Conservation (phyloP, 1,140 invertebrate genomes). For the Venustaconcha ellipsiformis region DNA sequence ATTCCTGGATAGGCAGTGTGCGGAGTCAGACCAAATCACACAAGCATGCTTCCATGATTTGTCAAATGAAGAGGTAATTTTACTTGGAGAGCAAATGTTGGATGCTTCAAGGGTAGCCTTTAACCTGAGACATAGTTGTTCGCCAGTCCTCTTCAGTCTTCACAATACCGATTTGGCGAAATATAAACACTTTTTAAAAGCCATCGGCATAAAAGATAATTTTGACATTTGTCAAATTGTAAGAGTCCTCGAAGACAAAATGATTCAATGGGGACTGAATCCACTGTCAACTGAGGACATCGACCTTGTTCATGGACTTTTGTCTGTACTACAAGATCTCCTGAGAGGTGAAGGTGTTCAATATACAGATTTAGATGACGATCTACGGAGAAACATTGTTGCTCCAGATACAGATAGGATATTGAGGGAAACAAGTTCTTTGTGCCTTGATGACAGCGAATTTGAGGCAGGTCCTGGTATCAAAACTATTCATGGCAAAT, state of each 20-base stretch:
- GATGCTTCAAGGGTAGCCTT: constrained; percentile 28
- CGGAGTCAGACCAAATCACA: too few relatives aligned
- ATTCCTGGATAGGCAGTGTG: too few relatives aligned
- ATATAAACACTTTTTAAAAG: constrained; percentile 18
- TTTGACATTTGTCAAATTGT: constrained; percentile 26
- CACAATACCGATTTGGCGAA: not conserved
- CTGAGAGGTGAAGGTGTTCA: not conserved
- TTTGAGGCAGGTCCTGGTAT: constrained; percentile 12
- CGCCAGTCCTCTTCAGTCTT: constrained; percentile 39
- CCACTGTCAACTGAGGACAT: not conserved
- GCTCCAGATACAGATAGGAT: constrained; percentile 29
- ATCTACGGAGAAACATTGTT: constrained; percentile 12
- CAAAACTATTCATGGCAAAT: constrained; percentile 30
- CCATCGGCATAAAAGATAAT: constrained; percentile 28
- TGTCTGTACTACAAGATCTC: not conserved
- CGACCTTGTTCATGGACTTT: not conserved
- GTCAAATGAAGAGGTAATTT: not conserved
- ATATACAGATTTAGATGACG: constrained; percentile 2
- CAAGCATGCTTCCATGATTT: too few relatives aligned
- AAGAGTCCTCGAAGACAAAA: not conserved
- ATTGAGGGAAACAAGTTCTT: constrained; percentile 12
- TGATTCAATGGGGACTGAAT: not conserved
- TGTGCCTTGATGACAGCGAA: constrained; percentile 40
- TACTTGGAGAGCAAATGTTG: constrained; percentile 25
- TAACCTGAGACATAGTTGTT: constrained; percentile 18